Evolutionary conservation across 2,888 invertebrate genomes (phyloP).

Genomic region (Drosophila demipolita): DNA sequence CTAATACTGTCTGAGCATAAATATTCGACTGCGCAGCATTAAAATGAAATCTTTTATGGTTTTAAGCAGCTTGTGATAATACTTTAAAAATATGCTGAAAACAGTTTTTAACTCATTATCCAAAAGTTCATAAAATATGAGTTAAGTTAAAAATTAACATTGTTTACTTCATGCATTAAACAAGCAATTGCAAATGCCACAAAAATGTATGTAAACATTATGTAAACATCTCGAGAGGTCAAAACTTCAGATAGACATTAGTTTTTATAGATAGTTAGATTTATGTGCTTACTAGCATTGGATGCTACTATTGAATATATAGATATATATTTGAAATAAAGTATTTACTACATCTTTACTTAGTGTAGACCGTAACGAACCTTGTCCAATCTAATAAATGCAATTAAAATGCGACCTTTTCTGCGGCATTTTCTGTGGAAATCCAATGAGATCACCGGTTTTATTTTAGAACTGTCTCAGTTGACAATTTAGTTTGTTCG

Average conservation of each 20-base stretch:
- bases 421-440: background rate
- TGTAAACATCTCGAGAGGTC: background rate
- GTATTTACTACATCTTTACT: conserved; percentile 9
- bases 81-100: background rate
- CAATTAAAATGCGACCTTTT: background rate
- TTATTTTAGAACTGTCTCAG: conserved; percentile 6
- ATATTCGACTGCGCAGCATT: background rate
- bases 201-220: background rate
- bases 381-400: too few relatives aligned
- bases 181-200: background rate
- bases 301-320: conserved; percentile 12
- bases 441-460: conserved; percentile 1
- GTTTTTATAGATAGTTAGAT: conserved; percentile 26
- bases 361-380: conserved; percentile 2
- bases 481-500: conserved; percentile 19
- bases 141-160: background rate
- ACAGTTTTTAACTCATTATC: background rate
- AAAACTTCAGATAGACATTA: background rate
- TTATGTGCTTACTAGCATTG: conserved; percentile 58
- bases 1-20: too few relatives aligned
- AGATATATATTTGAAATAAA: background rate
- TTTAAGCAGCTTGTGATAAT: background rate
- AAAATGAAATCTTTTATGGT: background rate
- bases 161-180: background rate
- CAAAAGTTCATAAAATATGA: background rate